A percentile compares a stretch with the other conserved stretches of the same genome.
These are phyloP conservation scores for Boloria euphrosyne DNA, from an alignment of 2,888 invertebrate species.

Conservation along the genomic window DNA sequence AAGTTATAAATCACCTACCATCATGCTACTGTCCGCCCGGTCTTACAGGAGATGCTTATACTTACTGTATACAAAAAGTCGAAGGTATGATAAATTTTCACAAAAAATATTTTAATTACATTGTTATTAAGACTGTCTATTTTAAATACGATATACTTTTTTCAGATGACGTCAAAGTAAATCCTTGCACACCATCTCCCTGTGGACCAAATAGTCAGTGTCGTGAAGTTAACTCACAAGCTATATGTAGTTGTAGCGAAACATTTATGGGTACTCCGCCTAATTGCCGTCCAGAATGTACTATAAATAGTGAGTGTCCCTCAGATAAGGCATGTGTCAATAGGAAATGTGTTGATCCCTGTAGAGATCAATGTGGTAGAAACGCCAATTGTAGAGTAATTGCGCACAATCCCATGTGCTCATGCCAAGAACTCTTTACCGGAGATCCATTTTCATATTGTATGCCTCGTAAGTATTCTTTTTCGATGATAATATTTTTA, in stretches of 20 bases:
- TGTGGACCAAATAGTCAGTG: slow-evolving; percentile 91
- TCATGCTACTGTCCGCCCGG: slow-evolving; percentile 87
- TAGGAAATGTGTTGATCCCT: slow-evolving; percentile 90
- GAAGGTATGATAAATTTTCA: slow-evolving; percentile 57
- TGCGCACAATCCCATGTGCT: slow-evolving; percentile 91
- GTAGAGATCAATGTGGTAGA: slow-evolving; percentile 89
- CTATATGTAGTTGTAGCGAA: slow-evolving; percentile 87
- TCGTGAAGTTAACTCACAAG: slow-evolving; percentile 85
- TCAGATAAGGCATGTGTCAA: slow-evolving; percentile 89
- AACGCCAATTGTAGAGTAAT: slow-evolving; percentile 90
- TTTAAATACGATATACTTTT: slow-evolving; percentile 37
- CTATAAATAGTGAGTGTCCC: slow-evolving; percentile 90
- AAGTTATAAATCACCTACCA: slow-evolving; percentile 89
- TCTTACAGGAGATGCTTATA: slow-evolving; percentile 87
- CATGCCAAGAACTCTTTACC: slow-evolving; percentile 86
- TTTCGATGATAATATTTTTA: not conserved
- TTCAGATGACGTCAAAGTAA: slow-evolving; percentile 65
- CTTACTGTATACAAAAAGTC: slow-evolving; percentile 77
- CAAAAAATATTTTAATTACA: not conserved
- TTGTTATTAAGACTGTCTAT: not conserved
- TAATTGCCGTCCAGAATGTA: slow-evolving; percentile 91
- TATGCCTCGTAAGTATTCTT: slow-evolving; percentile 69
- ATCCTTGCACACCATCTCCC: slow-evolving; percentile 87
- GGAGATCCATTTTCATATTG: slow-evolving; percentile 89
- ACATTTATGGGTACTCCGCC: slow-evolving; percentile 89